Base-by-base conservation (phyloP, 2,113 vertebrate genomes). In the Otus sunia region DNA sequence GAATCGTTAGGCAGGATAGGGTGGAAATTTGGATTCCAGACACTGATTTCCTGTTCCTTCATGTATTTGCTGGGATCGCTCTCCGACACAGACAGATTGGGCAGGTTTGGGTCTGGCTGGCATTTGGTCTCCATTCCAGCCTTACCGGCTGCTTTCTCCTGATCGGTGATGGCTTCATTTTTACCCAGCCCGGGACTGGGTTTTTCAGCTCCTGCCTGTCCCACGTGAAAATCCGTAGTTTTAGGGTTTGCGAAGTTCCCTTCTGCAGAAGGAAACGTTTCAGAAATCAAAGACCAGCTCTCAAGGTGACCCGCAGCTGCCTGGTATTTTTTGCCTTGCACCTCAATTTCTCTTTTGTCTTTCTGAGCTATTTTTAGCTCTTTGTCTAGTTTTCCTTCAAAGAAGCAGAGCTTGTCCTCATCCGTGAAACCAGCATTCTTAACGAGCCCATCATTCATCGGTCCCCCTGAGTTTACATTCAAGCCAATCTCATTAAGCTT, bases 341-440 rank as follows among this genome's bases (percentile, higher is more conserved):
- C 97, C 71, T 98, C 98, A 3, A 75, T 94, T 90, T 98, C 98
- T 22, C 95, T 95, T 82, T 94, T 97, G 88, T 98, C 97, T 66
- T 98, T 97, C 75, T 88, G 94, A 41, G 98, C 97, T 36, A 98
- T 97, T 97, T 98, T 98, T 71, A 98, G 98, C 72, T 99, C 99
- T 69, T 98, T 97, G 74, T 99, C 98, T 86, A 97, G 23, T 62
- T 98, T 97, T 11, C 97, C 97, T 77, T 99, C 99, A 25, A 98
- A 99, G 96, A 98, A 99, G 97, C 99, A 99, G 50, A 99, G 98
- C 98, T 99, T 99, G 97, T 99, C 99, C 95, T 99, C 99, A 19
- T 99, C 99, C 0, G 99, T 99, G 97, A 99, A 99, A 26, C 98
- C 98, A 2, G 98, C 66, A 9, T 69, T 97, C 93, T 98, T 98